Conservation (phyloP, 2,888 invertebrate species). For the Drepanosiphum platanoidis region DNA sequence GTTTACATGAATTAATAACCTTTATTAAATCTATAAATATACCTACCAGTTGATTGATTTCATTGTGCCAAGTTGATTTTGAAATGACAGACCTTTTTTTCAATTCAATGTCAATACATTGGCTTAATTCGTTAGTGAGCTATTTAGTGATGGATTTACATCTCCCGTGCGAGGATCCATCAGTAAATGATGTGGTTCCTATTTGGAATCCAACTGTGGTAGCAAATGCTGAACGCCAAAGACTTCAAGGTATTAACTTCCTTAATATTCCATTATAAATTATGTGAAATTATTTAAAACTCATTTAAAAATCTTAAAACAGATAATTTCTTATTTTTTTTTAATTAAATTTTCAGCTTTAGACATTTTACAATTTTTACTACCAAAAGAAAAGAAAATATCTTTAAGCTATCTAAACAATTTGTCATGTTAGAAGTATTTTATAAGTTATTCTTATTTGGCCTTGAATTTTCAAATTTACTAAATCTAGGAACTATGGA, state of each 20-base stretch:
- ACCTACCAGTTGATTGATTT: slow-evolving; percentile 3
- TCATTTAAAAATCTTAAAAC: neutral
- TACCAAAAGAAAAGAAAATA: neutral
- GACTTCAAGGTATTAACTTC: slow-evolving; percentile 53
- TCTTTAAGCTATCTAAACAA: neutral
- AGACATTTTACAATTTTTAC: neutral
- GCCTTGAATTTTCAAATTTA: neutral
- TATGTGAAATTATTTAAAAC: neutral
- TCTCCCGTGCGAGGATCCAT: slow-evolving; percentile 53
- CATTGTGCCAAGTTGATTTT: slow-evolving; percentile 60
- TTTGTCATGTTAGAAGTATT: neutral
- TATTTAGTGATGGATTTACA: slow-evolving; percentile 57
- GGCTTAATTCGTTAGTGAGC: slow-evolving; percentile 15
- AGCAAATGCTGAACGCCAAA: slow-evolving; percentile 48
- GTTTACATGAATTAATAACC: slow-evolving; percentile 35
- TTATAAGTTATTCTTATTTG: neutral
- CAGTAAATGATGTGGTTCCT: slow-evolving; percentile 54
- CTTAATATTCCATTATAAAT: neutral
- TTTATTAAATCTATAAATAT: slow-evolving; percentile 54
- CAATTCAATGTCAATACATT: slow-evolving; percentile 50
- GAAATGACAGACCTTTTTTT: slow-evolving; percentile 50
- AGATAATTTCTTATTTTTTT: neutral
- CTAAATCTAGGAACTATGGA: neutral
- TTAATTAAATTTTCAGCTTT: neutral
- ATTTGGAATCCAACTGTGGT: slow-evolving; percentile 54